Evolutionary conservation across 2,113 vertebrate species (phyloP), one percentile per base, ranked within the genome.

Genomic region (Marcusenius ussheri): DNA sequence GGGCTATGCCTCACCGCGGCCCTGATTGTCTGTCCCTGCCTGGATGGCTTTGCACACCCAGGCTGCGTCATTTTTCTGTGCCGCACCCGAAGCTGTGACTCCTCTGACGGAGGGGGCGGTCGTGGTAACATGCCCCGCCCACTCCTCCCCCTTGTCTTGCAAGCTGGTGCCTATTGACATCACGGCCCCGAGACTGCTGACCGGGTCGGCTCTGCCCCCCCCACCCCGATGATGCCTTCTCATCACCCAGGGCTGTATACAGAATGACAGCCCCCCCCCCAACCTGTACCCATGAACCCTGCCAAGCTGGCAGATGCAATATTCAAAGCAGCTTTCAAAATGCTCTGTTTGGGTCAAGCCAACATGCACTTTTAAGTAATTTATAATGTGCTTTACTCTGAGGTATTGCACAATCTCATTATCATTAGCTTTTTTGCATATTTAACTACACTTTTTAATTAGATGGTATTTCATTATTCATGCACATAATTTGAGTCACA

Each of bases 391-490:
- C 96, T 98, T 96, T 97, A 97, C 98, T 99, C 98, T 80, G 95
- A 97, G 98, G 98, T 96, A 99, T 98, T 98, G 97, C 97, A 94
- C 97, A 97, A 97, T 97, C 98, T 98, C 97, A 98, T 99, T 99
- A 99, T 97, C 98, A 98, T 99, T 98, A 97, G 95, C 97, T 97
- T 62, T 96, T 99, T 99, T 99, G 98, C 98, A 99, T 99, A 99
- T 98, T 99, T 99, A 99, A 99, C 98, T 97, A 97, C 96, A 96
- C 95, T 98, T 99, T 99, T 99, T 99, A 99, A 99, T 99, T 99
- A 99, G 98, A 98, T 96, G 96, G 97, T 97, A 98, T 98, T 99
- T 98, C 98, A 99, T 99, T 99, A 99, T 99, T 99, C 98, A 99
- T 99, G 98, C 97, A 98, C 98, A 99, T 99, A 99, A 99, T 99